phyloP scores from a whole-genome alignment of 2,888 invertebrate species.

The Schrankia costaestrigalis region DNA sequence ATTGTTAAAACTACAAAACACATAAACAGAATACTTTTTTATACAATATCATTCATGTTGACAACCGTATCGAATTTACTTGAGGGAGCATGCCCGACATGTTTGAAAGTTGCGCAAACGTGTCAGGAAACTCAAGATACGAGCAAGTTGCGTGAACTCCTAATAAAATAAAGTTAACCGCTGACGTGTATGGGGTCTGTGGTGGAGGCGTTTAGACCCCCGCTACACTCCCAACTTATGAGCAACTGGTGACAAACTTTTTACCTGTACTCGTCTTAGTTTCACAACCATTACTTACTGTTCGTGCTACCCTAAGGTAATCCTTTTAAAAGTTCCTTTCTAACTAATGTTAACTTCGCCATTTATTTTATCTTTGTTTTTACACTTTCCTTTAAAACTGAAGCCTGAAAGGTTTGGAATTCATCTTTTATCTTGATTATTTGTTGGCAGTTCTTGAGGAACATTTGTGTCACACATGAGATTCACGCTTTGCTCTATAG shows the following conservation, averaged over 20 bases:
- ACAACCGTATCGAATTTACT: conserved; percentile 50
- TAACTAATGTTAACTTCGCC: conserved; percentile 30
- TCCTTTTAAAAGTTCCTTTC: conserved; percentile 29
- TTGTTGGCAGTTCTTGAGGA: conserved; percentile 13
- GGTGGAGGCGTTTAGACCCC: conserved; percentile 24
- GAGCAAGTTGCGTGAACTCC: conserved; percentile 50
- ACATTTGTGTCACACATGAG: too few species aligned
- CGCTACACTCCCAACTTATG: conserved; percentile 10
- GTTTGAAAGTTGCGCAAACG: conserved; percentile 53
- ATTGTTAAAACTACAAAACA: too few species aligned
- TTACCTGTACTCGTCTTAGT: conserved; percentile 24
- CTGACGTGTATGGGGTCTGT: conserved; percentile 37
- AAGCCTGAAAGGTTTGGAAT: conserved; percentile 31
- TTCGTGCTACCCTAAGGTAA: conserved; percentile 20
- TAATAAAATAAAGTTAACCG: conserved; percentile 58
- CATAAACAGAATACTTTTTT: conserved; percentile 26
- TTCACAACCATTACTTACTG: conserved; percentile 18
- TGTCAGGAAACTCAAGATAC: conserved; percentile 53
- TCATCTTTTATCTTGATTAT: conserved; percentile 22
- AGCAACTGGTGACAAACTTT: conserved; percentile 19
- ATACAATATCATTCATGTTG: conserved; percentile 40
- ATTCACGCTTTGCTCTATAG: too few species aligned
- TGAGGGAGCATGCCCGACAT: conserved; percentile 53
- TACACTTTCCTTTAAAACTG: conserved; percentile 21
- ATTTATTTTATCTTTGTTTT: conserved; percentile 36